A percentile compares a stretch with the other conserved stretches of the same genome.
These are phyloP conservation scores for Salvator merianae DNA, from an alignment of 2,113 vertebrate species.

Conservation along the genomic window DNA sequence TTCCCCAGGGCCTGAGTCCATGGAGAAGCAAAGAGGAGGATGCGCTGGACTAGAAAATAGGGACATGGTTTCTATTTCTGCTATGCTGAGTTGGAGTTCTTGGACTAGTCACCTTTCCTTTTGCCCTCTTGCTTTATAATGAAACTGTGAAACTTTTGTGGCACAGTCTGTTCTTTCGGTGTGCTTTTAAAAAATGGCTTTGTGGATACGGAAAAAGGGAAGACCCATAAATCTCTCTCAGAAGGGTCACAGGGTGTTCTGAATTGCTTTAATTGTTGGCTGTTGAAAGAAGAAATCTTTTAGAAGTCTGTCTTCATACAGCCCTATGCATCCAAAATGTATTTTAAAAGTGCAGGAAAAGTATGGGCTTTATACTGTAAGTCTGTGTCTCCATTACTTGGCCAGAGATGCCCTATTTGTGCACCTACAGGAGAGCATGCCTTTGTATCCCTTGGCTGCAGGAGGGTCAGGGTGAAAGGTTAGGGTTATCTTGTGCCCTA, in stretches of 20 bases:
- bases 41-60: background rate
- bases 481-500: too few species aligned
- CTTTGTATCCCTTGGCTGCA: too few species aligned
- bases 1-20: background rate
- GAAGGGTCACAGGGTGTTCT: background rate
- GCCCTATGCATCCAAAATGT: too few species aligned
- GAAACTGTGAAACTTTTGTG: background rate
- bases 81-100: background rate
- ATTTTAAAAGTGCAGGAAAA: background rate
- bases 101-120: background rate
- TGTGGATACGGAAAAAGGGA: background rate
- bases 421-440: too few species aligned
- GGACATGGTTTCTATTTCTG: background rate
- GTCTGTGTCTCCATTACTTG: too few species aligned
- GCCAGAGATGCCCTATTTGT: too few species aligned
- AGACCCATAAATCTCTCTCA: background rate
- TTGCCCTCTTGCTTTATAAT: slow-evolving; percentile 6
- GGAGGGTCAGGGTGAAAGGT: too few species aligned
- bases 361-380: too few species aligned
- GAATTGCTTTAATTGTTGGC: background rate
- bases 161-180: background rate
- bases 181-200: slow-evolving; percentile 5
- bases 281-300: background rate
- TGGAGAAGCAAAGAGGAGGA: background rate
- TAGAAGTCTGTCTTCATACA: too few species aligned